Evolutionary conservation across 2,888 invertebrate genomes (phyloP), one percentile per base, ranked within the genome.

Genomic region (Camponotus fellah): DNA sequence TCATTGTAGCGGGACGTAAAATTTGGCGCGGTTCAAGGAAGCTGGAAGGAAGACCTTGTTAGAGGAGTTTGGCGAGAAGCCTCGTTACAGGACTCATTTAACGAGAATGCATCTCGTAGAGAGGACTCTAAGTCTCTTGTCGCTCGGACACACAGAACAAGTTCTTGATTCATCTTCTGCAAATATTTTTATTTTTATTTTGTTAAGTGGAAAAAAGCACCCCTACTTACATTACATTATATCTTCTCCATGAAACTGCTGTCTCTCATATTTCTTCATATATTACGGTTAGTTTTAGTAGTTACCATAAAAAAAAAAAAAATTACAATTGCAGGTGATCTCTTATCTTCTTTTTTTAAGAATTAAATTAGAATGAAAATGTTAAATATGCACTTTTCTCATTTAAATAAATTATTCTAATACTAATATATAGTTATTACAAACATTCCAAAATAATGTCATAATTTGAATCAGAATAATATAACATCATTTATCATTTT

Each of bases 11-110:
- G 21, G 69, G 43, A 69, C 34, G 34, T 79, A 71, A 79, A 79
- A 69, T 79, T 79, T 79, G 46, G 69, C 60, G 79, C 79, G 17
- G 46, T 60, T 79, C 58, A 69, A 79, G 69, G n/a, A 60, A 68
- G 9, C 68, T 53, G 40, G 65, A 37, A n/a, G 56, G 34, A 77
- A 43, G 26, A 68, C 53, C 65, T 40, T 66, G 66, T 66, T 66
- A 66, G 26, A 40, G 56, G 66, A 77, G 76, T 77, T 77, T 77
- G 76, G 76, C 66, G 34, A 71, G 79, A 17, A 71, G 58, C 46
- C 69, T 79, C 79, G 69, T 79, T 37, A 58, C 14, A 26, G 14
- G 68, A 68, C 68, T 77, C 56, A 68, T 77, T 77, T 77, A 77
- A 58, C 68, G 68, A 68, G 68, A 66, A 77, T 77, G 56, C 68